These are phyloP conservation scores for Apamea sordens DNA, from an alignment of 2,888 invertebrate species.

Conservation along the genomic window DNA sequence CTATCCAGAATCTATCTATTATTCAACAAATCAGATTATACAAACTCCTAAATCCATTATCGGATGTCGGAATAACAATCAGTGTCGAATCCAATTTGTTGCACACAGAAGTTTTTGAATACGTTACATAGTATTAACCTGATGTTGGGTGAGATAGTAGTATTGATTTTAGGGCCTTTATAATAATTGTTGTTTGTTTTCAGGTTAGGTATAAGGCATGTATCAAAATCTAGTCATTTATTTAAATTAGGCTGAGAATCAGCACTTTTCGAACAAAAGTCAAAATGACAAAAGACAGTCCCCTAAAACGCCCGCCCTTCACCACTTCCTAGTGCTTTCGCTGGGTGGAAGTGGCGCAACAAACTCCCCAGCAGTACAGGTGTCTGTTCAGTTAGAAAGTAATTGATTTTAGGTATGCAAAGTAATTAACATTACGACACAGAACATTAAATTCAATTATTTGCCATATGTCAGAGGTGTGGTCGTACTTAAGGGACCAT, in stretches of 20 bases:
- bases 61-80: conserved; percentile 22
- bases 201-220: neutral
- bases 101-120: neutral
- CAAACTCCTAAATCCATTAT: conserved; percentile 20
- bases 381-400: too few species aligned
- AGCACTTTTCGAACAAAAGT: too few species aligned
- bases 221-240: neutral
- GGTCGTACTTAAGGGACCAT: neutral
- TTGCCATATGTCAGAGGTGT: neutral
- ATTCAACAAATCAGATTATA: conserved; percentile 12
- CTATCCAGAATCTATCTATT: neutral
- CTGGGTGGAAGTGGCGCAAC: too few species aligned
- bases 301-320: too few species aligned
- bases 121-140: neutral
- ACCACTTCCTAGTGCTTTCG: too few species aligned
- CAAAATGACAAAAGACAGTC: too few species aligned
- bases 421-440: too few species aligned
- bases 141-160: neutral
- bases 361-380: too few species aligned
- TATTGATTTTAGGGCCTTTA: neutral
- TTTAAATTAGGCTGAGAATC: too few species aligned
- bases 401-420: too few species aligned
- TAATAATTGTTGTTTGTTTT: neutral
- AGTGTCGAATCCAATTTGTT: conserved; percentile 9
- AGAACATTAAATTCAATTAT: too few species aligned